Evolutionary conservation across 2,888 invertebrate species (phyloP), one percentile per base, ranked within the genome.

Genomic region (Andrena praecox): DNA sequence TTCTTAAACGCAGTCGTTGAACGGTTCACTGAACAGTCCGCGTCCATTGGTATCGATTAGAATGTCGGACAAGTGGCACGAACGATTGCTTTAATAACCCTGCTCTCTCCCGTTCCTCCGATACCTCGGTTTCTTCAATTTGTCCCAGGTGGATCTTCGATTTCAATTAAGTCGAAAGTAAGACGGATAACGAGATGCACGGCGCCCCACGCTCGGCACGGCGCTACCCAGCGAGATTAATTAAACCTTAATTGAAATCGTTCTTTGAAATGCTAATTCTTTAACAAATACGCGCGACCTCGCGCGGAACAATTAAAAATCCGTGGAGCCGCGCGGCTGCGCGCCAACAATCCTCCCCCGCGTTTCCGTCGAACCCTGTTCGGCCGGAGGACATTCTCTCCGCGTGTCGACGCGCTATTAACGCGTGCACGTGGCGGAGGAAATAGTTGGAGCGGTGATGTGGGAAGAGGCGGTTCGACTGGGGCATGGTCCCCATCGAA

Each of bases 261-360:
- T 92, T 93, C 93, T 94, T 94, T 94, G 93, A 93, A 92, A 93
- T 94, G 93, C 91, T 93, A 94, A 94, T 93, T 91, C 92, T 84
- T 92, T 91, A 91, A 92, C 93, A 93, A 93, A 93, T 93, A 92
- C 90, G 87, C 84, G 85, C 82, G 84, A 85, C 87, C 77, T 80
- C 63, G 82, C 85, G 85, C 86, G 80, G 87, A 67, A 85, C 87
- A 89, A 91, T 91, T 90, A 87, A 90, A 89, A 92, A 91, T 91
- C 89, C 85, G 68, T 50, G 56, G 56, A 24, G 27, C 24, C 7
- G 10, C 10, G 56, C 24, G 56, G 24, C 60, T 31, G 35, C 29
- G 56, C 59, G 56, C 2, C 31, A 48, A 42, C 12, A 16, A 1
- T 4, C 42, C 42, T 6, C 7, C 6, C 8, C 12, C 20, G 20